These are phyloP conservation scores for Brotula barbata DNA, from an alignment of 2,797 vertebrate species.

Conservation along the genomic window DNA sequence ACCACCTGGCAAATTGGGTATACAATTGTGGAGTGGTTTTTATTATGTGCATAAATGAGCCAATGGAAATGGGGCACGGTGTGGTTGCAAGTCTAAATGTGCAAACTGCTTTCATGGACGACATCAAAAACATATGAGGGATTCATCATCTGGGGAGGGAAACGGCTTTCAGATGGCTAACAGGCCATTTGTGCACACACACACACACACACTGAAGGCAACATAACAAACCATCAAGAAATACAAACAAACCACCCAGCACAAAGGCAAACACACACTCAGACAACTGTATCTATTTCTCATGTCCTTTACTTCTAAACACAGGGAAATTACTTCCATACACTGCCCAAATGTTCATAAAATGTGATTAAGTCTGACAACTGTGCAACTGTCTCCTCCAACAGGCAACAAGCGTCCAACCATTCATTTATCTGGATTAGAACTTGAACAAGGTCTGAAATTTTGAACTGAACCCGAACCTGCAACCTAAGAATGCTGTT, in stretches of 20 bases:
- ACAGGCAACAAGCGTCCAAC: slow-evolving; percentile 17
- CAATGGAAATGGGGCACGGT: slow-evolving; percentile 63
- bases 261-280: slow-evolving; percentile 51
- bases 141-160: slow-evolving; percentile 69
- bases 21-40: slow-evolving; percentile 68
- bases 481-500: too few relatives aligned
- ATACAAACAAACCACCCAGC: slow-evolving; percentile 62
- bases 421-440: slow-evolving; percentile 15
- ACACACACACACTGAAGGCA: slow-evolving; percentile 20
- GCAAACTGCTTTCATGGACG: slow-evolving; percentile 66
- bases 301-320: slow-evolving; percentile 42
- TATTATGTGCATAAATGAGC: slow-evolving; percentile 76
- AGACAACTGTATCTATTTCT: slow-evolving; percentile 37
- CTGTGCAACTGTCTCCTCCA: slow-evolving; percentile 24
- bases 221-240: slow-evolving; percentile 63
- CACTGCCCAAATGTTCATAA: slow-evolving; percentile 50
- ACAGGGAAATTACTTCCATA: slow-evolving; percentile 52
- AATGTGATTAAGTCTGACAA: slow-evolving; percentile 64
- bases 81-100: slow-evolving; percentile 56
- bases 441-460: too few relatives aligned
- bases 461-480: too few relatives aligned
- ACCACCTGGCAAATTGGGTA: slow-evolving; percentile 77
- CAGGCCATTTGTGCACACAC: slow-evolving; percentile 62
- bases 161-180: slow-evolving; percentile 79
- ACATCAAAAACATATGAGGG: slow-evolving; percentile 75